phyloP scores from a whole-genome alignment of 2,113 vertebrate genomes.

The Plectropomus leopardus region DNA sequence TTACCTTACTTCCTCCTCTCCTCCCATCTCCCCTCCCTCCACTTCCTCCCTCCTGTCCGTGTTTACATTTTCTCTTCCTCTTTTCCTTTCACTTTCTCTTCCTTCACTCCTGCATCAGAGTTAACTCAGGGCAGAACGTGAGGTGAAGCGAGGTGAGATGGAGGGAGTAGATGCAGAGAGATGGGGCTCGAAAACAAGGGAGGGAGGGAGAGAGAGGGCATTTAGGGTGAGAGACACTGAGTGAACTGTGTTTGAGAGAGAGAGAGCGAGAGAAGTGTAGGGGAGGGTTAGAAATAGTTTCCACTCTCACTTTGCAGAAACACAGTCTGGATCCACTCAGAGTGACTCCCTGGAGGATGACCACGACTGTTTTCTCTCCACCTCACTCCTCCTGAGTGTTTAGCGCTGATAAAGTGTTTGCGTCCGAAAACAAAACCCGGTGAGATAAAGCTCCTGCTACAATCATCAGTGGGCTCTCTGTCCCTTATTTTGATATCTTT shows the following conservation, averaged over 20 bases:
- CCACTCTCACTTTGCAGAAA: slow-evolving; percentile 62
- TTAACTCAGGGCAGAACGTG: slow-evolving; percentile 44
- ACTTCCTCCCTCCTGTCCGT: not conserved
- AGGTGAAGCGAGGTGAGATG: slow-evolving; percentile 58
- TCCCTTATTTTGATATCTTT: slow-evolving; percentile 47
- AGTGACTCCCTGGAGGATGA: slow-evolving; percentile 67
- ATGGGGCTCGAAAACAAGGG: not conserved
- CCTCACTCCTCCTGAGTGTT: slow-evolving; percentile 63
- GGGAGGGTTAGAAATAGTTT: slow-evolving; percentile 66
- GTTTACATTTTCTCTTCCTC: not conserved
- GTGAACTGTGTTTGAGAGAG: slow-evolving; percentile 48
- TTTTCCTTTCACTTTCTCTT: not conserved
- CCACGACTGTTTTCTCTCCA: slow-evolving; percentile 57
- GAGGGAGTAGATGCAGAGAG: slow-evolving; percentile 14
- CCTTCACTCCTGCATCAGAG: slow-evolving; percentile 5
- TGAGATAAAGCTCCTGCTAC: slow-evolving; percentile 66
- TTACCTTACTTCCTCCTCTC: slow-evolving; percentile 10
- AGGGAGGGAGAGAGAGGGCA: slow-evolving; percentile 38
- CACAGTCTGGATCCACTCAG: slow-evolving; percentile 76
- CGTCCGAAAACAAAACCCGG: slow-evolving; percentile 67
- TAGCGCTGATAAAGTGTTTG: slow-evolving; percentile 72
- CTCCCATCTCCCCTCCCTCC: not conserved
- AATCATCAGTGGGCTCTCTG: slow-evolving; percentile 52
- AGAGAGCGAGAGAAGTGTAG: not conserved
- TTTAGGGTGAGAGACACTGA: slow-evolving; percentile 59